Percentiles rank a stretch among this genome's conserved stretches.
These are phyloP conservation scores for Ctena decussata DNA, from an alignment of 2,888 invertebrate species.

Conservation along the genomic window DNA sequence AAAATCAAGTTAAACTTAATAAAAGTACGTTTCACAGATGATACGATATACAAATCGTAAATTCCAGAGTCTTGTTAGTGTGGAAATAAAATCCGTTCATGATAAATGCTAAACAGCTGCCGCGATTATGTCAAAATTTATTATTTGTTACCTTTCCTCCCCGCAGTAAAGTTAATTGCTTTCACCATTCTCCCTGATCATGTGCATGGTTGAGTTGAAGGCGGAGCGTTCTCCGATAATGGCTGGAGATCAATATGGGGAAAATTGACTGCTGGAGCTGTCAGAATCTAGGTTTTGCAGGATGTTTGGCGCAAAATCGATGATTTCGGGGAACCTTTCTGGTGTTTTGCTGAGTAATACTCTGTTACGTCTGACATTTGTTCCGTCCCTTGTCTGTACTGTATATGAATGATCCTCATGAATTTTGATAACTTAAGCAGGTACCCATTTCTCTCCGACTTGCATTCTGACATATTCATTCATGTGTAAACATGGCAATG, in stretches of 20 bases:
- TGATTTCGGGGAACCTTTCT: neutral
- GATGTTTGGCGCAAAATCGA: neutral
- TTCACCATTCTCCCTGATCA: neutral
- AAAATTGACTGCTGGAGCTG: neutral
- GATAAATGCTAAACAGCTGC: conserved; percentile 43
- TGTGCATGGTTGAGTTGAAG: neutral
- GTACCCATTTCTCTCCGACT: neutral
- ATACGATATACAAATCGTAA: too few relatives aligned
- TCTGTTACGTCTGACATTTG: neutral
- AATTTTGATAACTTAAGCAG: neutral
- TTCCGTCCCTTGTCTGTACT: neutral
- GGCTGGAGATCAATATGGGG: neutral
- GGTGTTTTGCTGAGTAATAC: neutral
- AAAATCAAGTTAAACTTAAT: too few relatives aligned
- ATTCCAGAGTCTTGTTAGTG: too few relatives aligned
- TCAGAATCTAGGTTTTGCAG: neutral
- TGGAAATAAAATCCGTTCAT: neutral
- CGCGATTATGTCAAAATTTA: too few relatives aligned
- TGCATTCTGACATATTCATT: neutral
- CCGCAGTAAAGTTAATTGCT: neutral
- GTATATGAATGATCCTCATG: neutral
- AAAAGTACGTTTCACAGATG: too few relatives aligned
- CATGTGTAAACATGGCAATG: neutral
- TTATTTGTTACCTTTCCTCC: too few relatives aligned
- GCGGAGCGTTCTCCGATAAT: neutral